Base-by-base conservation (phyloP, 2,888 invertebrate species). In the Unio pictorum region DNA sequence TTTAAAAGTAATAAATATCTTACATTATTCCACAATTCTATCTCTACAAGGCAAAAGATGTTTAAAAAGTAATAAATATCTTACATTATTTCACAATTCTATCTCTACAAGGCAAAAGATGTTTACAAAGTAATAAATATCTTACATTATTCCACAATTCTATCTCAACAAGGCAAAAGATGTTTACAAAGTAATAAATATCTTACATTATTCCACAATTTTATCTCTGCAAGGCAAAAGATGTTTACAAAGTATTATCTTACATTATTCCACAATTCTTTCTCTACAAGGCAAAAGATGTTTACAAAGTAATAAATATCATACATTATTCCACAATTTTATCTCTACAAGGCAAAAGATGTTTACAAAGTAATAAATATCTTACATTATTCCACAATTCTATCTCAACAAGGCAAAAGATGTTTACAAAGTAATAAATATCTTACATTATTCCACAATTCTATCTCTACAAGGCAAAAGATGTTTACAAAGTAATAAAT, bases 41-140 rank as follows among this genome's bases (percentile, higher is more conserved):
- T 45, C 11, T 45, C 11, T 45, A 45, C 8, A 74, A 93, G 93
- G 91, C 91, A 18, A 93, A 93, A 89, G 93, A 93, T 86, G 91
- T 93, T 61, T 23, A 0, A 23, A 23, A 23, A 23, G 4, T 11
- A 11, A 45, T 45, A 45, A 45, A 45, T 45, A 45, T 45, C 45
- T 45, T 45, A 45, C 45, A 45, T 11, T 45, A 45, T 45, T 45
- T 11, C 15, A 45, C 45, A 45, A 45, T 45, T 45, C 45, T 45
- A 0, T 45, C 11, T 45, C 11, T 45, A 45, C 8, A 74, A 93
- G 93, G 91, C 91, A 18, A 93, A 93, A 89, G 93, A 93, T 86
- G 91, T 93, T 61, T 23, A 23, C 23, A 23, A 23, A 23, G 4
- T 11, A 11, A 45, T 45, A 45, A 45, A 45, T 45, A 45, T 45